These are phyloP conservation scores for Oligia strigilis DNA, from an alignment of 2,888 invertebrate species.

Conservation along the genomic window DNA sequence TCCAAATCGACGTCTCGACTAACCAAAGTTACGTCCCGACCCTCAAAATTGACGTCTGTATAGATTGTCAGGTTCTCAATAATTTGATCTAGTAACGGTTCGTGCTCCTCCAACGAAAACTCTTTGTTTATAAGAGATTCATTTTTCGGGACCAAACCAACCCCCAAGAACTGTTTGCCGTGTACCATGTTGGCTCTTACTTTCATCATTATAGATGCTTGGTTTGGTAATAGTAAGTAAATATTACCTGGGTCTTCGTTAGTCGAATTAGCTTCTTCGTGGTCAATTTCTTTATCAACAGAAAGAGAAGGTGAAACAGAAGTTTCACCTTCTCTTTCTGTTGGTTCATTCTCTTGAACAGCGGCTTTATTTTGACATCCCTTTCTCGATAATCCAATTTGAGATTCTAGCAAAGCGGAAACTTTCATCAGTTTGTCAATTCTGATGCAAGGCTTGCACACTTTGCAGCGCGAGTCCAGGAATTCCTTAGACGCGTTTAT, in stretches of 20 bases:
- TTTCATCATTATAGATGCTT: constrained; percentile 32
- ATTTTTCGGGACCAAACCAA: constrained; percentile 20
- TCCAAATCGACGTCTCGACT: background rate
- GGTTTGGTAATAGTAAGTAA: constrained; percentile 36
- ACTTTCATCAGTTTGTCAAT: constrained; percentile 33
- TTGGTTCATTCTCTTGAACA: background rate
- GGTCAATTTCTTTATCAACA: background rate
- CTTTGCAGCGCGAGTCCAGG: constrained; percentile 35
- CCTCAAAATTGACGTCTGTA: background rate
- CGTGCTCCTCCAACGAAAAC: constrained; percentile 22
- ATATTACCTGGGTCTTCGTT: background rate
- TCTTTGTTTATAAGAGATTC: background rate
- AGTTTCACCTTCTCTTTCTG: background rate
- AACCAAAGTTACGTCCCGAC: background rate
- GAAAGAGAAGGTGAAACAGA: too few relatives aligned
- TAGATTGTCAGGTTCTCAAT: constrained; percentile 4
- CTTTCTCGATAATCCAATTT: constrained; percentile 5
- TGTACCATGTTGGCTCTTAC: background rate
- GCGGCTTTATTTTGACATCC: background rate
- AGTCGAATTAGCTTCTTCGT: background rate
- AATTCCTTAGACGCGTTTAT: background rate
- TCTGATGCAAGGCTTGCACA: constrained; percentile 27
- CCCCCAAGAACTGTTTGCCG: background rate
- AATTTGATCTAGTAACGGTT: constrained; percentile 25
- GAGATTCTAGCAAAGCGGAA: background rate